Percentiles rank a stretch among this genome's conserved stretches.
These are phyloP conservation scores for Homalodisca vitripennis DNA, from an alignment of 1,140 invertebrate genomes.

Conservation along the genomic window DNA sequence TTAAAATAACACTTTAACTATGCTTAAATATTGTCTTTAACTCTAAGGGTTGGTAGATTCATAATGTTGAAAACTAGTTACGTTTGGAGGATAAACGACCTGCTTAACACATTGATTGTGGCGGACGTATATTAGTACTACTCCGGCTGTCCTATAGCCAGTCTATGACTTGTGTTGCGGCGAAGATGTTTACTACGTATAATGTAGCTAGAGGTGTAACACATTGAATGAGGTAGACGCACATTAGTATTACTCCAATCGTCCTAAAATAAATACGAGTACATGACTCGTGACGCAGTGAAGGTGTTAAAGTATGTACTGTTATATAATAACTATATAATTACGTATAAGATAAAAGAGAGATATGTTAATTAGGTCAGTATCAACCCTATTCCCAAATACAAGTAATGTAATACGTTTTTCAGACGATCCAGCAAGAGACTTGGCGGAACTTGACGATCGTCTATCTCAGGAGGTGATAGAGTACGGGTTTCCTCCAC, in stretches of 20 bases:
- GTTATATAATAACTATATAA: not conserved
- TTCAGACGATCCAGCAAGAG: conserved; percentile 12
- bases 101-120: too few relatives aligned
- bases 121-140: too few relatives aligned
- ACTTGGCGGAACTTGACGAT: conserved; percentile 12
- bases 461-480: conserved; percentile 9
- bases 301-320: not conserved
- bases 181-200: not conserved
- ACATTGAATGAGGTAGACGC: not conserved
- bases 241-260: not conserved
- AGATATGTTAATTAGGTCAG: not conserved
- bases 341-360: not conserved
- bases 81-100: too few relatives aligned
- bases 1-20: not conserved
- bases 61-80: too few relatives aligned
- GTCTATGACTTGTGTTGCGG: not conserved
- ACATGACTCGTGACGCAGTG: not conserved
- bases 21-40: not conserved
- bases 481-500: conserved; percentile 12
- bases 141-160: not conserved
- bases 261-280: not conserved
- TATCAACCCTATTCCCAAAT: not conserved
- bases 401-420: not conserved
- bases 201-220: not conserved
- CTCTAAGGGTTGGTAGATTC: not conserved